Evolutionary conservation across 2,888 invertebrate genomes (phyloP), one percentile per base, ranked within the genome.

Genomic region (Lordiphosa andalusiaca): DNA sequence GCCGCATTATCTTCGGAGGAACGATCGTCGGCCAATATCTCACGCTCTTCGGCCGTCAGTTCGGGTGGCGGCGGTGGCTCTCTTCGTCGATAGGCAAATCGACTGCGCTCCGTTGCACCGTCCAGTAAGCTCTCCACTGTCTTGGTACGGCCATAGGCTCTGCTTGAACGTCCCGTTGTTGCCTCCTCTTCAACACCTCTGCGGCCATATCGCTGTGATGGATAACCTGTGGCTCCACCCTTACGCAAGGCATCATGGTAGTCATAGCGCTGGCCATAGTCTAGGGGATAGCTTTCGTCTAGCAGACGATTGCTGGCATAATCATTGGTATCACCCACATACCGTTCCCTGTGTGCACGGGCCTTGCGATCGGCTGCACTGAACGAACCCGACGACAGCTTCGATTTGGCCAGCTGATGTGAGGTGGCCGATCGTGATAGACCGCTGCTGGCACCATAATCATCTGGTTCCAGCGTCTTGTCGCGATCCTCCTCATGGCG

Each of bases 401-500:
- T 83, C 2, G 83, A 53, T 3, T 71, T 71, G 44, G 93, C 92
- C 66, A 95, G 91, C 7, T 94, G 91, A 52, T 95, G 93, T 3
- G 93, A 92, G 1, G 95, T 94, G 12, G 94, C 91, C 86, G 94
- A 95, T 86, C 94, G 93, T 74, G 93, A 90, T 30, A 95, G 87
- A 0, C 64, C 76, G 38, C 91, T 87, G 0, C 91, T 87, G 78
- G 90, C 82, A 13, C 68, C 60, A 54, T 82, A 82, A 51, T 84
- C 85, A 53, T 89, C 93, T 47, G 94, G 93, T 78, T 94, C 94
- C 44, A 94, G 89, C 0, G 94, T 94, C 89, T 93, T 93, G 74
- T 95, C 95, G 2, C 92, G 92, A 85, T 93, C 89, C 53, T 83
- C 85, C 30, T 81, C 87, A 16, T 84, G 76, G 25, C 92, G 91